Evolutionary conservation across 1,140 invertebrate species (phyloP).

Genomic region (Bombus pascuorum): DNA sequence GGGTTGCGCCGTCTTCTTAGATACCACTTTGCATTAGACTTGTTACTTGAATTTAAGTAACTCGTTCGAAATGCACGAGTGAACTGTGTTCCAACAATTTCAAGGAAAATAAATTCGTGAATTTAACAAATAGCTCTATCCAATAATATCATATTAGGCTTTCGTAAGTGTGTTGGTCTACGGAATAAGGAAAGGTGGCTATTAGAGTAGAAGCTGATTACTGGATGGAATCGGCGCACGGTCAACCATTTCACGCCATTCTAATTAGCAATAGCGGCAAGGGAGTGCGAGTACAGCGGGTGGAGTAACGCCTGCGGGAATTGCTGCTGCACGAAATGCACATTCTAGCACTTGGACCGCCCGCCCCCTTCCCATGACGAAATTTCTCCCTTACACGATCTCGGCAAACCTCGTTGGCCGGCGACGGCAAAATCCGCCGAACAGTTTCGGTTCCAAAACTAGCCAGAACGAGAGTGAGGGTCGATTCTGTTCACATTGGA

Average conservation of each 20-base stretch:
- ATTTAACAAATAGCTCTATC: not conserved
- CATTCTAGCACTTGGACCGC: slow-evolving; percentile 36
- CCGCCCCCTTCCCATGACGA: not conserved
- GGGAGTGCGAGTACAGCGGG: slow-evolving; percentile 9
- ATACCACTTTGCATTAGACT: too few species aligned
- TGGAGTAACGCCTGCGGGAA: slow-evolving; percentile 50
- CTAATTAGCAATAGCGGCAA: slow-evolving; percentile 55
- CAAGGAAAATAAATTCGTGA: not conserved
- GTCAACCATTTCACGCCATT: slow-evolving; percentile 49
- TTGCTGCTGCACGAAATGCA: slow-evolving; percentile 41
- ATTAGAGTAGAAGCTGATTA: slow-evolving; percentile 48
- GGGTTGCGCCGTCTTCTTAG: too few species aligned
- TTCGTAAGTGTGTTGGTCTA: not conserved
- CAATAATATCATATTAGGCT: not conserved
- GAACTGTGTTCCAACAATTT: not conserved
- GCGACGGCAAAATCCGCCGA: slow-evolving; percentile 43
- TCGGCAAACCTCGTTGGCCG: slow-evolving; percentile 29
- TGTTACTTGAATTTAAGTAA: too few species aligned
- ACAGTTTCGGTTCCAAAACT: slow-evolving; percentile 3
- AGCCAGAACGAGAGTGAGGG: not conserved
- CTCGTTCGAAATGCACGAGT: too few species aligned
- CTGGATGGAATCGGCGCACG: slow-evolving; percentile 8
- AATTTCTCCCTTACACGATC: slow-evolving; percentile 53
- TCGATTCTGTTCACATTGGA: slow-evolving; percentile 33
- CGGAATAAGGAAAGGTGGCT: not conserved